A percentile compares a stretch with the other conserved stretches of the same genome.
These are phyloP conservation scores for Fulica atra DNA, from an alignment of 2,113 vertebrate species.

Conservation along the genomic window DNA sequence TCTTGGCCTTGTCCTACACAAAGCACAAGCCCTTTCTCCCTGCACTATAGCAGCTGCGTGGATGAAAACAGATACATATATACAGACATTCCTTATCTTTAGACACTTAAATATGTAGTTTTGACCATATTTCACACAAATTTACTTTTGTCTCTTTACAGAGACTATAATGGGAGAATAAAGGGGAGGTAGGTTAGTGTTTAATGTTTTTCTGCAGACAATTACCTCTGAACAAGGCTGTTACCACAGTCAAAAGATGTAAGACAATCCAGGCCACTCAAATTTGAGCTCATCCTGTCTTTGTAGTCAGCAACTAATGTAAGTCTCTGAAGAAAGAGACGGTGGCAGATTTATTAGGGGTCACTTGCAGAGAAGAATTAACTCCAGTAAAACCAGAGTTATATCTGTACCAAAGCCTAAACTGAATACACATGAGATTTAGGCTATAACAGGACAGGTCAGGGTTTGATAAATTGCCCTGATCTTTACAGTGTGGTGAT, in stretches of 20 bases:
- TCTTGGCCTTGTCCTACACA: neutral
- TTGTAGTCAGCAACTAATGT: neutral
- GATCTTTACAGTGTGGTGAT: neutral
- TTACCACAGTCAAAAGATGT: neutral
- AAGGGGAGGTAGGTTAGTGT: neutral
- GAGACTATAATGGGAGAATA: neutral
- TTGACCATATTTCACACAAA: neutral
- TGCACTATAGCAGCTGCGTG: neutral
- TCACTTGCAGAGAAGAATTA: neutral
- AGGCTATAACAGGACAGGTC: neutral
- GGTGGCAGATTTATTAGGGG: neutral
- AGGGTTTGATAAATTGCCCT: neutral
- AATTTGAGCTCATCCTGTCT: neutral
- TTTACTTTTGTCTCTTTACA: neutral
- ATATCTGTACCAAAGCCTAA: neutral
- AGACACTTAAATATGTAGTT: neutral
- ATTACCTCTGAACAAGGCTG: neutral
- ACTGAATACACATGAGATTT: neutral
- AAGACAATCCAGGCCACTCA: neutral
- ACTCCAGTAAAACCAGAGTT: neutral
- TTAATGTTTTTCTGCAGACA: neutral
- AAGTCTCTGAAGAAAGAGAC: neutral
- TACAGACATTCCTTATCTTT: neutral
- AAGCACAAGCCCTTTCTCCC: neutral
- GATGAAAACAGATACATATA: neutral